phyloP scores from a whole-genome alignment of 2,797 vertebrate species.

The Muscicapa comitata region DNA sequence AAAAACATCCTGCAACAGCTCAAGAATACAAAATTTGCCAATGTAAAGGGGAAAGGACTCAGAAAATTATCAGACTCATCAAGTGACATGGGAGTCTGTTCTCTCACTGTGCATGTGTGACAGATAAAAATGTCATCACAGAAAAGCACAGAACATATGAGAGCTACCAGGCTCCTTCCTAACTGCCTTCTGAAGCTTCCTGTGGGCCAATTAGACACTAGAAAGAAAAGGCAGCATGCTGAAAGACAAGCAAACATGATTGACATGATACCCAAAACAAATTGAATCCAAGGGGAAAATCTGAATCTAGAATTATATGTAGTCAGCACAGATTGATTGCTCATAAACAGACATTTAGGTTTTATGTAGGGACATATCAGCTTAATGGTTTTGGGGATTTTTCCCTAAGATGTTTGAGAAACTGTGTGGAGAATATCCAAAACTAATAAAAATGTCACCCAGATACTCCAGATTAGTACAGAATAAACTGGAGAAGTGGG shows the following conservation, averaged over 20 bases:
- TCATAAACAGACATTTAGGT: background rate
- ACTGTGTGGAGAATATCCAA: background rate
- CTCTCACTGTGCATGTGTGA: background rate
- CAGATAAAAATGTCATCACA: background rate
- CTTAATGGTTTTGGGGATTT: background rate
- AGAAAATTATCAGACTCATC: background rate
- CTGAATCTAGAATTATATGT: background rate
- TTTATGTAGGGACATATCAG: background rate
- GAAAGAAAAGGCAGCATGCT: background rate
- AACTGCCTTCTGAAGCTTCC: background rate
- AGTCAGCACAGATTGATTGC: background rate
- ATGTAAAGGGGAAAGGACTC: background rate
- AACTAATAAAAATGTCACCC: background rate
- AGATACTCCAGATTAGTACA: background rate
- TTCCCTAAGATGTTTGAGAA: background rate
- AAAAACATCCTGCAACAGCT: background rate
- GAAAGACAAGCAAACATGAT: background rate
- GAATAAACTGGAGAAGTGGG: background rate
- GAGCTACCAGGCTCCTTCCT: background rate
- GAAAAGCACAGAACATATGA: background rate
- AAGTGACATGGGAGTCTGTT: background rate
- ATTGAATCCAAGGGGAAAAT: background rate
- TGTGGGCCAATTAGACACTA: background rate
- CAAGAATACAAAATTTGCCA: background rate
- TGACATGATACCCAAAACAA: background rate